Evolutionary conservation across 2,113 vertebrate genomes (phyloP).

Genomic region (Trematocara variabile): DNA sequence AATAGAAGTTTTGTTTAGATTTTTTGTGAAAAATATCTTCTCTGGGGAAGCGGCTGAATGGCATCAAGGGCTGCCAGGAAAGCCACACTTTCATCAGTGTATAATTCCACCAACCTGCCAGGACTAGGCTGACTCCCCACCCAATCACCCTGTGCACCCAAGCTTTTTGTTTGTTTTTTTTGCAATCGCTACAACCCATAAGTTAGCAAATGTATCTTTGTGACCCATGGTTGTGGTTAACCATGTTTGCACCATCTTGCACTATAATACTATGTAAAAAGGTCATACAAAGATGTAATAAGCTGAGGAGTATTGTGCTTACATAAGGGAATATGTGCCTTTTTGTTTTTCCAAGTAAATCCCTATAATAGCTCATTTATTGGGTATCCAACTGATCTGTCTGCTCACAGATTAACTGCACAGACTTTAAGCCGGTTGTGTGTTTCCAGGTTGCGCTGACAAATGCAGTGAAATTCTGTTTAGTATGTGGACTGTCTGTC

Average conservation of each 20-base stretch:
- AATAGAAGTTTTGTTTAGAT: neutral
- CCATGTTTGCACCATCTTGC: neutral
- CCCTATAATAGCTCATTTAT: neutral
- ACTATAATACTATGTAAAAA: neutral
- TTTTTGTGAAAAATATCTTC: neutral
- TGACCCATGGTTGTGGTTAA: neutral
- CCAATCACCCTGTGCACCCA: neutral
- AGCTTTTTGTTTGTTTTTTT: fast-evolving
- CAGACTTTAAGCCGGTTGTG: neutral
- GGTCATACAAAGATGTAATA: neutral
- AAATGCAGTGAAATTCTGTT: neutral
- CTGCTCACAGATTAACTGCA: neutral
- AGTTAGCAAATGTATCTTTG: neutral
- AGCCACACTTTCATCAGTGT: neutral
- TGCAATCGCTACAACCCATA: neutral
- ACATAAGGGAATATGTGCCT: neutral
- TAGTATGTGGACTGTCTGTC: neutral
- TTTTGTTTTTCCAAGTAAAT: neutral
- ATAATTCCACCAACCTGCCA: neutral
- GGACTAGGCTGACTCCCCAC: neutral
- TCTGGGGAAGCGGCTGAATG: neutral
- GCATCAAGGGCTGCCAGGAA: neutral
- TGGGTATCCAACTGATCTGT: neutral
- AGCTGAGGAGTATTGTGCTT: neutral
- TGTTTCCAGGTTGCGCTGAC: neutral